Percentiles rank a stretch among this genome's conserved stretches.
Evolutionary conservation across 2,113 vertebrate species (phyloP).

Genomic region (Pyrgilauda ruficollis): DNA sequence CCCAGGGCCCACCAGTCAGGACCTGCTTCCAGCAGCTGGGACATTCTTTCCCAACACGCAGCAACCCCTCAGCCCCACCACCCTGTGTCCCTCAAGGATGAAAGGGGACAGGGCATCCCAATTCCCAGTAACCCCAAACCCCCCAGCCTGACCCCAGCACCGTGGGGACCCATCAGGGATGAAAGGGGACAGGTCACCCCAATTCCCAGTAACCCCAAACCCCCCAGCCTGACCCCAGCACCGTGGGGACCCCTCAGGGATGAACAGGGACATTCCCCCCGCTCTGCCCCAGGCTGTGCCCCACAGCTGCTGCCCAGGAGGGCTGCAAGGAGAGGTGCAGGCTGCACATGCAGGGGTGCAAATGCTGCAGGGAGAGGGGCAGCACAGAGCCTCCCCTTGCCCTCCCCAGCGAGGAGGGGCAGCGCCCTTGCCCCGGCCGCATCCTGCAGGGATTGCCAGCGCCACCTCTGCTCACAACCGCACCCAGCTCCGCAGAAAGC

Average conservation of each 20-base stretch:
- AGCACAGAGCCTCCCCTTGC: rapidly evolving
- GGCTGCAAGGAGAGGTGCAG: background rate
- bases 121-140: too few species aligned
- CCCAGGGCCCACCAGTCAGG: background rate
- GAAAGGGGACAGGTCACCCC: too few species aligned
- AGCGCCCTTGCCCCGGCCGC: background rate
- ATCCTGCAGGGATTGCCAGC: background rate
- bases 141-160: too few species aligned
- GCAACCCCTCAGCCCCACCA: background rate
- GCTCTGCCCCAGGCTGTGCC: background rate
- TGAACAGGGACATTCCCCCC: rapidly evolving
- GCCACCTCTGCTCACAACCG: background rate
- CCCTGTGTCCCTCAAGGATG: background rate
- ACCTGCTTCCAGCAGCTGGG: background rate
- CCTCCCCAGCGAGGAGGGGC: rapidly evolving
- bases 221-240: background rate
- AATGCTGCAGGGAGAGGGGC: rapidly evolving
- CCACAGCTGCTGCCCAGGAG: background rate
- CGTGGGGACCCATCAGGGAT: too few species aligned
- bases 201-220: too few species aligned
- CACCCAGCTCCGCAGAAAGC: constrained; percentile 48
- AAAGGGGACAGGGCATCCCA: too few species aligned
- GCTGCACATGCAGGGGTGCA: rapidly evolving
- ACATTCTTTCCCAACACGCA: background rate
- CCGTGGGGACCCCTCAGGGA: rapidly evolving